Conservation (phyloP, 2,797 vertebrate genomes). For the Decapterus maruadsi region DNA sequence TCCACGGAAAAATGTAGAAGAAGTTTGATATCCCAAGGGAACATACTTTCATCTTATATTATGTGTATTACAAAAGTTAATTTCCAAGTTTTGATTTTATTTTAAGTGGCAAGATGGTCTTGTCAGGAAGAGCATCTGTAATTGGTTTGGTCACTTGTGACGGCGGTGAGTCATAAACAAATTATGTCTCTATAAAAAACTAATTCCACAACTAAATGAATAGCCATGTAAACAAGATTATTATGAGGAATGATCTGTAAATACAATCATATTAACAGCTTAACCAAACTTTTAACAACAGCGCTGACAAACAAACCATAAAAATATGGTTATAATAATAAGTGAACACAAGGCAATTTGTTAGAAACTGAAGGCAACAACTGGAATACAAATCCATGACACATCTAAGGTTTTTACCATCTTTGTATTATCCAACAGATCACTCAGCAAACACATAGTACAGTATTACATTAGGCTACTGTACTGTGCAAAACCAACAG, state of each 20-base stretch:
- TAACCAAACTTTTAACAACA: conserved; percentile 26
- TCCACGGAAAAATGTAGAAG: conserved; percentile 7
- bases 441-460: background rate
- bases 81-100: conserved; percentile 26
- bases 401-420: background rate
- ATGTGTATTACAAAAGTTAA: background rate
- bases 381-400: background rate
- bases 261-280: conserved; percentile 24
- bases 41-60: no score
- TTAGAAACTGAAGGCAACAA: background rate
- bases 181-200: conserved; percentile 16
- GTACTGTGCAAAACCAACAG: background rate
- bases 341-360: conserved; percentile 14
- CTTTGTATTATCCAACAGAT: background rate
- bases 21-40: background rate
- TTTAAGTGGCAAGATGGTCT: conserved; percentile 31
- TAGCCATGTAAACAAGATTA: conserved; percentile 20
- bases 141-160: conserved; percentile 43
- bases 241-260: conserved; percentile 20
- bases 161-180: conserved; percentile 7
- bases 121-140: conserved; percentile 26
- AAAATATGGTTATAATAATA: background rate
- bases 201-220: conserved; percentile 27
- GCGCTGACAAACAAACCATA: background rate
- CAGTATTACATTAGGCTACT: background rate